A percentile compares a stretch with the other conserved stretches of the same genome.
Conservation (phyloP, 2,888 invertebrate genomes). For the Periphyllus acericola region DNA sequence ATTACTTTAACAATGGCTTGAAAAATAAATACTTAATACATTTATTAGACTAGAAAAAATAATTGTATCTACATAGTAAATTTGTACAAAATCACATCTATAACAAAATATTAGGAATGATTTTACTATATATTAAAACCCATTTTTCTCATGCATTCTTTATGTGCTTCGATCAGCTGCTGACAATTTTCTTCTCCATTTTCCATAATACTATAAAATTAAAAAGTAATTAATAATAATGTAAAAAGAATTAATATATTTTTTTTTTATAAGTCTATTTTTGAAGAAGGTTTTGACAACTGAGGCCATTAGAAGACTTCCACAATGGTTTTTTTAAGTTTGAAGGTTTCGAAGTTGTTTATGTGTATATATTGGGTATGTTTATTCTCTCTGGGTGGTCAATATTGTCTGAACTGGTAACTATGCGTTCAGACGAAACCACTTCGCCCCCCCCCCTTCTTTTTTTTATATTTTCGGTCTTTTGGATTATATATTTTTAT, state of each 20-base stretch:
- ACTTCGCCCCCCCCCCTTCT: no score
- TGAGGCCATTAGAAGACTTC: no score
- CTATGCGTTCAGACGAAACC: no score
- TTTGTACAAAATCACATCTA: slow-evolving; percentile 48
- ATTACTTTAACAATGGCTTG: neutral
- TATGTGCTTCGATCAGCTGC: slow-evolving; percentile 92
- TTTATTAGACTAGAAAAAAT: slow-evolving; percentile 47
- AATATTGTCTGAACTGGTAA: no score
- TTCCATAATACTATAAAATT: slow-evolving; percentile 81
- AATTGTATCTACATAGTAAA: slow-evolving; percentile 41
- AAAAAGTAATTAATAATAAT: neutral
- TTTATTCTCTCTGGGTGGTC: no score
- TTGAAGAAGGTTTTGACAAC: no score
- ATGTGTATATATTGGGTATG: no score
- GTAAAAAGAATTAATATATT: neutral
- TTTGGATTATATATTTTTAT: no score
- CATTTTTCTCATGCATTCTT: slow-evolving; percentile 93
- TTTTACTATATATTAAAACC: slow-evolving; percentile 89
- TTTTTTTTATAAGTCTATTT: no score
- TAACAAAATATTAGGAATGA: slow-evolving; percentile 22
- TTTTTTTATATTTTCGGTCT: no score
- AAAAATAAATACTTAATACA: slow-evolving; percentile 40
- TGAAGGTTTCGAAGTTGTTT: no score
- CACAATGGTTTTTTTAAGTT: no score
- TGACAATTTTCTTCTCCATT: slow-evolving; percentile 92